Conservation (phyloP, 2,113 vertebrate species). For the Crocuta crocuta region DNA sequence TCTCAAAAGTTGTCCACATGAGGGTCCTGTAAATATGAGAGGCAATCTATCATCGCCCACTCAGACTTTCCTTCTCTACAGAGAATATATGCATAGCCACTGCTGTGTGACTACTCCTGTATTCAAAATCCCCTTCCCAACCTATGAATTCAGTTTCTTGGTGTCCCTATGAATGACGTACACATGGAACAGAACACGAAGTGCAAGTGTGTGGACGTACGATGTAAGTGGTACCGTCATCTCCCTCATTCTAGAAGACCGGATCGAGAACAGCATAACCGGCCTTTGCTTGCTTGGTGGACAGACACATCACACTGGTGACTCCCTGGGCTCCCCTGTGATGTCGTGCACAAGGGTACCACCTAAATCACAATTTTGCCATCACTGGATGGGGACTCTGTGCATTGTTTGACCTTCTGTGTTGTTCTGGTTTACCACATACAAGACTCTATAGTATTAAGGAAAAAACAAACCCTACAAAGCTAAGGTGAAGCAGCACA, state of each 20-base stretch:
- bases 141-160: not conserved
- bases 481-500: not conserved
- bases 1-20: not conserved
- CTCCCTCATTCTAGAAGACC: not conserved
- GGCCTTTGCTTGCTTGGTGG: not conserved
- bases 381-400: not conserved
- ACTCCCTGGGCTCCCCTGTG: too few species aligned
- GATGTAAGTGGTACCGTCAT: fast-evolving
- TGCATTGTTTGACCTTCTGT: not conserved
- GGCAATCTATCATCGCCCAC: not conserved
- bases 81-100: not conserved
- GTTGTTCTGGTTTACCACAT: not conserved
- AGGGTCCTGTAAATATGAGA: not conserved
- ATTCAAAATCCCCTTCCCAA: not conserved
- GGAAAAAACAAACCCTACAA: not conserved
- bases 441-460: not conserved
- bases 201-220: not conserved
- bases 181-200: not conserved
- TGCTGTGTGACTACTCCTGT: not conserved
- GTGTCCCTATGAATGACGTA: not conserved
- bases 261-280: not conserved
- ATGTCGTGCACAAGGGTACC: fast-evolving
- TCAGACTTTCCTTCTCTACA: not conserved
- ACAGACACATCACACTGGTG: not conserved
- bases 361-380: not conserved